phyloP scores from a whole-genome alignment of 2,797 vertebrate genomes.

The Myiotriccus ornatus region DNA sequence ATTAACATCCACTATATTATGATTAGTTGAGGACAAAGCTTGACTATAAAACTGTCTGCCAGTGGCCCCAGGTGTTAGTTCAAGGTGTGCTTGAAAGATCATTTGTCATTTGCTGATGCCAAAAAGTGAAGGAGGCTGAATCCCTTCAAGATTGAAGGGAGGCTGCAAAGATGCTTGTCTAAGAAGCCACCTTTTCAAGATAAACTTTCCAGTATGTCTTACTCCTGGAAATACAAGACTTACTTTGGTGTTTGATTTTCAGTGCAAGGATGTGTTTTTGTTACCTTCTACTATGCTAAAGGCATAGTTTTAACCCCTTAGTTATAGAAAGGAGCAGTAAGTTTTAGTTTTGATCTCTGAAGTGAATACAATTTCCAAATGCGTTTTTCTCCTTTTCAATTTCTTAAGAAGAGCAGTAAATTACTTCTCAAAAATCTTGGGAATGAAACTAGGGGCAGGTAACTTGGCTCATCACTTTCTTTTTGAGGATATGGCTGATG shows the following conservation, averaged over 20 bases:
- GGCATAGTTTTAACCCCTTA: neutral
- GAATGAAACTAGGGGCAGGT: neutral
- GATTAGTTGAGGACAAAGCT: neutral
- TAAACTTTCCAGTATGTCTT: neutral
- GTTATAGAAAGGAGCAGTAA: neutral
- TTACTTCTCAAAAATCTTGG: neutral
- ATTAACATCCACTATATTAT: accelerated
- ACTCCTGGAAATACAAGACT: neutral
- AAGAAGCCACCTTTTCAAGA: neutral
- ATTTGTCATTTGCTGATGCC: neutral
- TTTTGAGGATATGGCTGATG: neutral
- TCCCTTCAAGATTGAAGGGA: neutral
- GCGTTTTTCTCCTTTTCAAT: neutral
- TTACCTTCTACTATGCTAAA: neutral
- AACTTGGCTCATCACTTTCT: neutral
- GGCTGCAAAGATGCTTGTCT: neutral
- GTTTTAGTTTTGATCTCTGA: neutral
- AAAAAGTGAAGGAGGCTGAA: neutral
- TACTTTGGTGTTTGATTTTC: neutral
- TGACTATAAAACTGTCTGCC: neutral
- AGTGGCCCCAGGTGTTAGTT: neutral
- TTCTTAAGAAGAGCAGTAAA: neutral
- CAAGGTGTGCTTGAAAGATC: neutral
- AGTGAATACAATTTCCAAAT: neutral
- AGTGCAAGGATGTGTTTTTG: neutral